Evolutionary conservation across 2,797 vertebrate genomes (phyloP).

Genomic region (Diglossa cyanea): DNA sequence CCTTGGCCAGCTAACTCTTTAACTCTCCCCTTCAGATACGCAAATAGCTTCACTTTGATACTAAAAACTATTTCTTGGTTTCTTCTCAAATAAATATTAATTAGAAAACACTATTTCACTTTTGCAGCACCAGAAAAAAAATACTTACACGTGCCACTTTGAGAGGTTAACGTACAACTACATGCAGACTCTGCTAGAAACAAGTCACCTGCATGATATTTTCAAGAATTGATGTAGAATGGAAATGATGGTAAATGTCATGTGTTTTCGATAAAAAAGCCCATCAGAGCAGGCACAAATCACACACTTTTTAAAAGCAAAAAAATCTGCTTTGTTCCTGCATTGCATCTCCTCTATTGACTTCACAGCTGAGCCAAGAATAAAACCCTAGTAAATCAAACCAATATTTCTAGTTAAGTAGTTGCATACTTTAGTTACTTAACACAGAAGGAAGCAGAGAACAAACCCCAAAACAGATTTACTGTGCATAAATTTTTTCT

Average conservation of each 20-base stretch:
- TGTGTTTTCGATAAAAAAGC: neutral
- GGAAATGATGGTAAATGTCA: neutral
- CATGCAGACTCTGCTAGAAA: neutral
- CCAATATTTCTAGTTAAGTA: neutral
- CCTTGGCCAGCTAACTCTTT: neutral
- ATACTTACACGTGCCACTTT: neutral
- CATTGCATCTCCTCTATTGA: neutral
- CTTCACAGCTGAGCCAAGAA: neutral
- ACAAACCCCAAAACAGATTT: neutral
- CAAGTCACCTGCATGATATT: neutral
- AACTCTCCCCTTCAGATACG: neutral
- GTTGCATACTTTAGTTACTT: neutral
- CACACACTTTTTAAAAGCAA: neutral
- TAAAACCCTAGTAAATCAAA: neutral
- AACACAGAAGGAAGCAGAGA: neutral
- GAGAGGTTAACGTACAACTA: neutral
- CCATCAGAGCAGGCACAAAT: neutral
- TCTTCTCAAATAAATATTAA: neutral
- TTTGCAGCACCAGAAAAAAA: neutral
- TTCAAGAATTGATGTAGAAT: neutral
- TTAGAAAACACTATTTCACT: neutral
- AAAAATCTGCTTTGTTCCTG: neutral
- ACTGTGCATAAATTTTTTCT: conserved; percentile 8
- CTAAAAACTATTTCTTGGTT: neutral
- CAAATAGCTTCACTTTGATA: neutral